Conservation (phyloP, 2,888 invertebrate genomes). For the Drosophila tanythrix region DNA sequence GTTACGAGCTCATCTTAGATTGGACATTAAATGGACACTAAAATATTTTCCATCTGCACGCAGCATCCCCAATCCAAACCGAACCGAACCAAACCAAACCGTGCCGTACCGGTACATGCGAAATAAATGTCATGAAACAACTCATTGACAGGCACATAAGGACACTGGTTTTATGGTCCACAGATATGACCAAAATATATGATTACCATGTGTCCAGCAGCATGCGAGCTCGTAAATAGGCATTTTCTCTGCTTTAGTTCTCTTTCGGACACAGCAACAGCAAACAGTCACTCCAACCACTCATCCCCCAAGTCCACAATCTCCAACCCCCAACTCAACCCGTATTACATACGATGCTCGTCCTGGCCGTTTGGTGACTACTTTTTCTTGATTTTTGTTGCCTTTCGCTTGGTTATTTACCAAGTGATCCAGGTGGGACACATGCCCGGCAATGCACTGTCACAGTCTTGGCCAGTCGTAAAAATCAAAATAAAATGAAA, state of each 20-base stretch:
- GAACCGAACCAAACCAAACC: slow-evolving; percentile 15
- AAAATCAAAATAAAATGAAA: slow-evolving; percentile 84
- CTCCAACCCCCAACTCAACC: not conserved
- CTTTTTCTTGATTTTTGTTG: slow-evolving; percentile 64
- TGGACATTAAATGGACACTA: slow-evolving; percentile 84
- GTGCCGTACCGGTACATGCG: slow-evolving; percentile 59
- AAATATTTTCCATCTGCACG: slow-evolving; percentile 83
- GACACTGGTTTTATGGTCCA: slow-evolving; percentile 84
- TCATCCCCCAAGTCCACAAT: not conserved
- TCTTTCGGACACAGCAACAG: slow-evolving; percentile 33
- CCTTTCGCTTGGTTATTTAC: slow-evolving; percentile 68
- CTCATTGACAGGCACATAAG: slow-evolving; percentile 84
- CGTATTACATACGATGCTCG: slow-evolving; percentile 18
- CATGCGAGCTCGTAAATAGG: slow-evolving; percentile 82
- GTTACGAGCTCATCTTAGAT: slow-evolving; percentile 84
- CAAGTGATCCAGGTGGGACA: slow-evolving; percentile 83
- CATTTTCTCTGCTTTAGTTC: slow-evolving; percentile 80
- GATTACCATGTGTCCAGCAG: slow-evolving; percentile 83
- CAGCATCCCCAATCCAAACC: slow-evolving; percentile 64
- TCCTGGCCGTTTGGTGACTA: slow-evolving; percentile 50
- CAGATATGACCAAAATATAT: slow-evolving; percentile 85
- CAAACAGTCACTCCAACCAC: slow-evolving; percentile 5
- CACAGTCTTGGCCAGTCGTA: slow-evolving; percentile 67
- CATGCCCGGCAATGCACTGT: slow-evolving; percentile 54
- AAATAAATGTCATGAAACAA: slow-evolving; percentile 84